phyloP scores from a whole-genome alignment of 2,113 vertebrate species.

The Ptychochromis oligacanthus region DNA sequence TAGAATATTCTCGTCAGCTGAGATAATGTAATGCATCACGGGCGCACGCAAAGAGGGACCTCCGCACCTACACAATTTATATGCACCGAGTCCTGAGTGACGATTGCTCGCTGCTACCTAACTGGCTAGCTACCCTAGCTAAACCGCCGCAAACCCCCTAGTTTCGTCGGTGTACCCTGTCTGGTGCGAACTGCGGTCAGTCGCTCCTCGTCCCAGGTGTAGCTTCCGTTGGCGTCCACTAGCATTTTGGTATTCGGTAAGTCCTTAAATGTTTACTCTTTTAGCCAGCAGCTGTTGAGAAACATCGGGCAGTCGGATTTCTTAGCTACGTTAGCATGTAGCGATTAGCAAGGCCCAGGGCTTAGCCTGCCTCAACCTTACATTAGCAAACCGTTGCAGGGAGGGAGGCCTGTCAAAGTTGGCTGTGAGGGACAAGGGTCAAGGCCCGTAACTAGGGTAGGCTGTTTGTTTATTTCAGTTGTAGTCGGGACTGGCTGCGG shows the following conservation, averaged over 20 bases:
- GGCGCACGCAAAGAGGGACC: slow-evolving; percentile 71
- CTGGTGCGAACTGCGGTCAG: slow-evolving; percentile 30
- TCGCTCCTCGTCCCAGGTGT: slow-evolving; percentile 16
- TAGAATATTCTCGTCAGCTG: slow-evolving; percentile 57
- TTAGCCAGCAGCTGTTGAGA: neutral
- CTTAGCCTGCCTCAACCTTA: slow-evolving; percentile 38
- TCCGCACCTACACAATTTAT: slow-evolving; percentile 70
- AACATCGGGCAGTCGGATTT: slow-evolving; percentile 26
- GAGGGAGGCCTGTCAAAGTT: slow-evolving; percentile 69
- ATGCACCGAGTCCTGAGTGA: slow-evolving; percentile 70
- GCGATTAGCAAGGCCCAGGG: slow-evolving; percentile 62
- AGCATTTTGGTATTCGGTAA: slow-evolving; percentile 73
- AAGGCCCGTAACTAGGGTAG: slow-evolving; percentile 56
- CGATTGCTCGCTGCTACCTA: slow-evolving; percentile 67
- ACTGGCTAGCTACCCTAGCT: slow-evolving; percentile 66
- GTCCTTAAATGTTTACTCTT: slow-evolving; percentile 43
- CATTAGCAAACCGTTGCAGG: slow-evolving; percentile 28
- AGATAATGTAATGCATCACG: slow-evolving; percentile 78
- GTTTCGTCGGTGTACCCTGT: slow-evolving; percentile 56
- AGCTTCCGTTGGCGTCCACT: slow-evolving; percentile 46
- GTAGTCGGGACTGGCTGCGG: neutral
- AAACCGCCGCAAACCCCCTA: slow-evolving; percentile 39
- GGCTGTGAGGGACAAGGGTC: slow-evolving; percentile 69
- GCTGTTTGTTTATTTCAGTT: slow-evolving; percentile 65
- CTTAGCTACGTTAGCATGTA: slow-evolving; percentile 46